These are phyloP conservation scores for Adelges cooleyi DNA, from an alignment of 1,140 invertebrate species.

Conservation along the genomic window DNA sequence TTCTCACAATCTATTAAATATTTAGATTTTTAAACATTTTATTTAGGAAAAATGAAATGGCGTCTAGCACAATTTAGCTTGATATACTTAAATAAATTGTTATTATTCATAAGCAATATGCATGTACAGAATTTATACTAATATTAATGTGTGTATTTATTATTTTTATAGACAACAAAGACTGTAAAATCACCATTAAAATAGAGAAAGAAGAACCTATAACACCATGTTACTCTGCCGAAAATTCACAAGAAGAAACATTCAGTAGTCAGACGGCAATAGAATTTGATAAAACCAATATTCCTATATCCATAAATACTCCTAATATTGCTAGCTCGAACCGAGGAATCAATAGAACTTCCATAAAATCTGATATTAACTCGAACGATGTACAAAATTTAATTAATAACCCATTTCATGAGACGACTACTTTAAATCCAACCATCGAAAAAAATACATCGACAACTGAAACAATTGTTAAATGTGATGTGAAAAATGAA, in stretches of 20 bases:
- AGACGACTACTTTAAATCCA: not conserved
- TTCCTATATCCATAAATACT: not conserved
- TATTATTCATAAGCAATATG: no score
- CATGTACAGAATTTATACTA: no score
- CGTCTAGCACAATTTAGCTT: no score
- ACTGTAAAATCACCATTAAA: slow-evolving; percentile 1
- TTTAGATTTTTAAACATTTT: no score
- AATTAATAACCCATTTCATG: not conserved
- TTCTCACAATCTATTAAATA: no score
- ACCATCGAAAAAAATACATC: not conserved
- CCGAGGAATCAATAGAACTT: slow-evolving; percentile 13
- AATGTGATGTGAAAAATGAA: not conserved
- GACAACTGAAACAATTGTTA: not conserved
- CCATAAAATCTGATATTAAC: not conserved
- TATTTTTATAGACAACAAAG: slow-evolving; percentile 10
- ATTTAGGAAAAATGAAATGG: no score
- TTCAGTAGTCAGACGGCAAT: not conserved
- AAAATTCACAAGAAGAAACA: not conserved
- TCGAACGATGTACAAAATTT: not conserved
- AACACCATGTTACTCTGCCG: not conserved
- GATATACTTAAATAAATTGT: no score
- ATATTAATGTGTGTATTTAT: no score
- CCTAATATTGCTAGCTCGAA: not conserved
- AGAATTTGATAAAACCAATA: not conserved
- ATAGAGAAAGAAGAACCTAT: slow-evolving; percentile 4